Conservation (phyloP, 2,888 invertebrate species). For the Selenia dentaria region DNA sequence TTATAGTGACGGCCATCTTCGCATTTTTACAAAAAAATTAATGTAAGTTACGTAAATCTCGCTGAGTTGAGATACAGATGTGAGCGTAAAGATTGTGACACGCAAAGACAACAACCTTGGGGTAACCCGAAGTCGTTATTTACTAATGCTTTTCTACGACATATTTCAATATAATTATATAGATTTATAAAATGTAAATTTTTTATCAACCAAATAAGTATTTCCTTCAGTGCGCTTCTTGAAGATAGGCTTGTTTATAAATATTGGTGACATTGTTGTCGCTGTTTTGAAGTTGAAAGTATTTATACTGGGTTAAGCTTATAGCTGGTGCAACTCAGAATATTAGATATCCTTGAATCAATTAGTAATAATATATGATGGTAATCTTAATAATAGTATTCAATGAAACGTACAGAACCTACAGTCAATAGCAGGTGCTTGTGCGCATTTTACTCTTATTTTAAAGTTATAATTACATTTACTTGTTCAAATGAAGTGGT, state of each 20-base stretch:
- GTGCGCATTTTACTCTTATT: no score
- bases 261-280: neutral
- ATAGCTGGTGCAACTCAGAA: no score
- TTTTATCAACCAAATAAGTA: neutral
- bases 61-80: constrained; percentile 41
- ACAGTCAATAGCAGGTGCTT: no score
- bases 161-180: constrained; percentile 23
- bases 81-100: constrained; percentile 55
- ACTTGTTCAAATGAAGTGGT: no score
- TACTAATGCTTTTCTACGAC: constrained; percentile 15
- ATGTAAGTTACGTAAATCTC: constrained; percentile 51
- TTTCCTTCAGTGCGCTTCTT: neutral
- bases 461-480: no score
- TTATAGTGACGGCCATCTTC: constrained; percentile 43
- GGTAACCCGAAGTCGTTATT: constrained; percentile 21
- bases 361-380: no score
- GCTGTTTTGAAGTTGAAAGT: constrained; percentile 7
- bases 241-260: neutral
- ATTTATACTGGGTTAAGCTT: constrained; percentile 2
- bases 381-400: no score
- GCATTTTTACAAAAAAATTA: constrained; percentile 43
- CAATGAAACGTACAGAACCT: no score
- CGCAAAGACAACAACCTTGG: constrained; percentile 50
- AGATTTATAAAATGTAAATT: no score
- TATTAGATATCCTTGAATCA: no score